Conservation (phyloP, 1,140 invertebrate species). For the Papilio glaucus region DNA sequence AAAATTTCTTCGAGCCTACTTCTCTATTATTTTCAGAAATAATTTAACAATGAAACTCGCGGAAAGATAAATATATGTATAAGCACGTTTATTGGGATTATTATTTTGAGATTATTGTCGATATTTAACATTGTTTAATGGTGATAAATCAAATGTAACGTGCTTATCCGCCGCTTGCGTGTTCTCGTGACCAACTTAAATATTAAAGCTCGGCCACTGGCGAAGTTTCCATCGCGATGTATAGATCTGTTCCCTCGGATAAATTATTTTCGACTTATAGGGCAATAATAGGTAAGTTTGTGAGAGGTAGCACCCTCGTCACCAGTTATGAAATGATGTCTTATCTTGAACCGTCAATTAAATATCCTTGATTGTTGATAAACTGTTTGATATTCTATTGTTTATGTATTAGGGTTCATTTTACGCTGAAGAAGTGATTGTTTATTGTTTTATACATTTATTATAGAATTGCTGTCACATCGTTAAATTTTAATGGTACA, state of each 20-base stretch:
- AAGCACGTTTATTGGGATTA: not conserved
- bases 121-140: constrained; percentile 22
- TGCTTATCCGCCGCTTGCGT: constrained; percentile 7
- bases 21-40: no score
- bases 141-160: constrained; percentile 21
- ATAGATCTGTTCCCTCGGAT: constrained; percentile 47
- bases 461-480: not conserved
- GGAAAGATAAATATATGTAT: not conserved
- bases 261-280: constrained; percentile 64
- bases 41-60: not conserved
- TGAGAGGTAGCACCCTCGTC: constrained; percentile 40
- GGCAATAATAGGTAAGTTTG: constrained; percentile 52
- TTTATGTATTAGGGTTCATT: not conserved
- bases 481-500: not conserved
- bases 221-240: constrained; percentile 40
- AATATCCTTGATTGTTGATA: not conserved
- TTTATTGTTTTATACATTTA: not conserved
- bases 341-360: constrained; percentile 21
- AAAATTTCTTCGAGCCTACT: no score
- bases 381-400: not conserved
- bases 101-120: constrained; percentile 8
- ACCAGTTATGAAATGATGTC: constrained; percentile 37
- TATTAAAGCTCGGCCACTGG: constrained; percentile 29
- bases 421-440: not conserved
- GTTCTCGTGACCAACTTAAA: constrained; percentile 29